Conservation (phyloP, 2,113 vertebrate genomes). For the Tonatia bakeri region DNA sequence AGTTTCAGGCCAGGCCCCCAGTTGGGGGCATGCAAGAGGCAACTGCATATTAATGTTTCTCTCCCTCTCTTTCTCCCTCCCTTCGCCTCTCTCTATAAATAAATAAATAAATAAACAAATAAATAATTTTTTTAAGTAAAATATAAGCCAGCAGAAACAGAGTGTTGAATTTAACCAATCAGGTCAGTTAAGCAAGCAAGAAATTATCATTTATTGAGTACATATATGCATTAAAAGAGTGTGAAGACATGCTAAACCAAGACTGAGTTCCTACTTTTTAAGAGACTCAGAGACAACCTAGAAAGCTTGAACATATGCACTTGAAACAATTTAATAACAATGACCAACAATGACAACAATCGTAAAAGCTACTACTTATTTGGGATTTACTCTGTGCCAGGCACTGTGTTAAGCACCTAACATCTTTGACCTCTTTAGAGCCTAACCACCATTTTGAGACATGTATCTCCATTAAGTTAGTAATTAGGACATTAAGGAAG, state of each 20-base stretch:
- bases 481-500: background rate
- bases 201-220: background rate
- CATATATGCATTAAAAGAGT: background rate
- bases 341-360: background rate
- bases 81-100: too few relatives aligned
- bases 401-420: background rate
- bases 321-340: background rate
- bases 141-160: background rate
- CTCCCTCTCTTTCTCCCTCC: too few relatives aligned
- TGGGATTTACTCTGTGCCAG: background rate
- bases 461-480: background rate
- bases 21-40: too few relatives aligned
- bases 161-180: background rate
- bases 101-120: too few relatives aligned
- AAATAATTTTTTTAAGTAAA: background rate
- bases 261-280: background rate
- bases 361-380: background rate
- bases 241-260: background rate
- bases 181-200: background rate
- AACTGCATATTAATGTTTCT: too few relatives aligned
- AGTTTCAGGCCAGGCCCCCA: too few relatives aligned
- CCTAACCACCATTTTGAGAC: background rate
- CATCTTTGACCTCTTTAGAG: background rate
- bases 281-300: background rate
- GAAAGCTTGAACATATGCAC: background rate